A percentile compares a stretch with the other conserved stretches of the same genome.
Evolutionary conservation across 2,888 invertebrate genomes (phyloP).

Genomic region (Drosophila subquinaria): DNA sequence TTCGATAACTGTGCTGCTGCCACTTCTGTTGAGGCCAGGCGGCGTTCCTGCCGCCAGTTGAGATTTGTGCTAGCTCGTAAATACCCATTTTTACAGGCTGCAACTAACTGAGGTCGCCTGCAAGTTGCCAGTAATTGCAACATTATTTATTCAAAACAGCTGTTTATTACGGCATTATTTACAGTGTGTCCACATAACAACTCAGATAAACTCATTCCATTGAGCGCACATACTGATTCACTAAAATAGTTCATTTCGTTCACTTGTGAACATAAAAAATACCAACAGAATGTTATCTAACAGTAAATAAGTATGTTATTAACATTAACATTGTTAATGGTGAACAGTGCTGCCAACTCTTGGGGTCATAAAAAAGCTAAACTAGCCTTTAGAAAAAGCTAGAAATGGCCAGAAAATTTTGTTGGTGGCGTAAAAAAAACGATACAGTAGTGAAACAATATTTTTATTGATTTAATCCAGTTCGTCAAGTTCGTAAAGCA

Average conservation of each 20-base stretch:
- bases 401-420: no score
- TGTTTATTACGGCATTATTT: constrained; percentile 38
- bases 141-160: constrained; percentile 55
- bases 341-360: no score
- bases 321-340: no score
- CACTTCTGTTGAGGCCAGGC: constrained; percentile 67
- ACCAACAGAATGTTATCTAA: constrained; percentile 8
- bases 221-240: not conserved
- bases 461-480: no score
- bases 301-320: constrained; percentile 14
- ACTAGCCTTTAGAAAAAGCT: no score
- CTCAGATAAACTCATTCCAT: not conserved
- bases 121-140: constrained; percentile 30
- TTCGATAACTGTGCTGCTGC: constrained; percentile 41
- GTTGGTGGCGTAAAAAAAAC: no score
- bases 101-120: constrained; percentile 27
- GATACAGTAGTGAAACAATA: no score
- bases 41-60: constrained; percentile 31
- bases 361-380: no score
- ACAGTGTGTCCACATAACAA: constrained; percentile 18
- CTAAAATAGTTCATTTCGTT: not conserved
- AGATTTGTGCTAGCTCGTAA: constrained; percentile 10
- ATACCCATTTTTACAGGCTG: constrained; percentile 19
- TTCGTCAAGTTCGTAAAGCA: no score
- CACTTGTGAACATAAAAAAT: constrained; percentile 19